These are phyloP conservation scores for Capreolus pygargus DNA, from an alignment of 2,113 vertebrate species.

Conservation along the genomic window DNA sequence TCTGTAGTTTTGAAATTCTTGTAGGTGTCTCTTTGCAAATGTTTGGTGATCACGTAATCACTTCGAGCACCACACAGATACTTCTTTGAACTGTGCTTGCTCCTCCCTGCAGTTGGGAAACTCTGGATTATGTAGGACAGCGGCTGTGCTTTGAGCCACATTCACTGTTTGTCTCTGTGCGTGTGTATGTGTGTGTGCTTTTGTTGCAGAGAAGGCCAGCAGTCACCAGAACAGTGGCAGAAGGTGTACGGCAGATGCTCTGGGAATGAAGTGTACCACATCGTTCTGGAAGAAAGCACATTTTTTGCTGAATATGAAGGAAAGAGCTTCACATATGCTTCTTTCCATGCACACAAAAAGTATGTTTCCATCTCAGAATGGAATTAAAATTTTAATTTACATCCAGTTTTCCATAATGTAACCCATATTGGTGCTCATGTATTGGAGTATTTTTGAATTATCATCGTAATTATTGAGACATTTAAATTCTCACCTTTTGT, in stretches of 20 bases:
- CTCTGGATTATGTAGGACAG: no score
- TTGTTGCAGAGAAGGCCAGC: slow-evolving; percentile 91
- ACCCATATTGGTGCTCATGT: neutral
- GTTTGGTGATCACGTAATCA: neutral
- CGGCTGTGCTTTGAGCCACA: neutral
- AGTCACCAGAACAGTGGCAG: slow-evolving; percentile 96
- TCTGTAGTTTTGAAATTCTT: neutral
- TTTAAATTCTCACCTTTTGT: neutral
- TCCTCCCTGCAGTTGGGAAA: neutral
- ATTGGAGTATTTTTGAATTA: neutral
- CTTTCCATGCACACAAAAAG: slow-evolving; percentile 98
- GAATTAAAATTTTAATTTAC: neutral
- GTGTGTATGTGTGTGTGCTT: slow-evolving; percentile 57
- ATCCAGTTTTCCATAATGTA: neutral
- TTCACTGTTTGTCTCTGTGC: neutral
- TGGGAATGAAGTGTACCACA: slow-evolving; percentile 97
- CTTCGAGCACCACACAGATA: no score
- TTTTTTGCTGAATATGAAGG: slow-evolving; percentile 97
- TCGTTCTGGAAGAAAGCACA: slow-evolving; percentile 93
- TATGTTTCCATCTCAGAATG: slow-evolving; percentile 78
- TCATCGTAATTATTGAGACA: neutral
- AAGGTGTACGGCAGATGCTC: slow-evolving; percentile 96
- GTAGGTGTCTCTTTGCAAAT: neutral
- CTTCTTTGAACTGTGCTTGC: neutral
- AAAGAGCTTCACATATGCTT: slow-evolving; percentile 97